Percentiles rank a stretch among this genome's conserved stretches.
phyloP scores from a whole-genome alignment of 2,888 invertebrate species.

The Micropterix aruncella region DNA sequence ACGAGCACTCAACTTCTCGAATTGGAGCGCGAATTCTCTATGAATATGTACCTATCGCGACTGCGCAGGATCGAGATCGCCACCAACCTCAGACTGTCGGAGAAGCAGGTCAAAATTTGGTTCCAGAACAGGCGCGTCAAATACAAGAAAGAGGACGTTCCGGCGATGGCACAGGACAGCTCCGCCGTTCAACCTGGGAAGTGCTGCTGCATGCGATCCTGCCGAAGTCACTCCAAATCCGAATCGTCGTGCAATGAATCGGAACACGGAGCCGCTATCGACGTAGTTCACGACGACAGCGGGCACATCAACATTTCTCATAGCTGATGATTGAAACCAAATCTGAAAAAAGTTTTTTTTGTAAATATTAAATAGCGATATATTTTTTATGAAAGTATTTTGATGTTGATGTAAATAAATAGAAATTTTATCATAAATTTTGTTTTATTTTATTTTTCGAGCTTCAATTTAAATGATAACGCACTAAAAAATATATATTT shows the following conservation, averaged over 20 bases:
- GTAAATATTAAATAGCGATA: too few species aligned
- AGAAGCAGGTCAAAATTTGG: constrained; percentile 94
- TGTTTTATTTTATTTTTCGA: too few species aligned
- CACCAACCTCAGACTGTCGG: constrained; percentile 71
- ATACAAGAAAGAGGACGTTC: constrained; percentile 77
- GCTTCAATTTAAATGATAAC: too few species aligned
- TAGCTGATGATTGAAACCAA: background rate
- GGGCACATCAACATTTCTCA: background rate
- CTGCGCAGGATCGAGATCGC: constrained; percentile 87
- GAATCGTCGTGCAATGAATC: constrained; percentile 23
- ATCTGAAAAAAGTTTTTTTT: too few species aligned
- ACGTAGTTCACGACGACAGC: constrained; percentile 27
- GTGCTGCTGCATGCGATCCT: constrained; percentile 25
- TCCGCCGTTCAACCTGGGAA: constrained; percentile 21
- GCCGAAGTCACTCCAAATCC: constrained; percentile 16
- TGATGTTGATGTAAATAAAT: too few species aligned
- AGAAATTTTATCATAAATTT: too few species aligned
- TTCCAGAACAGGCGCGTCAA: constrained; percentile 91
- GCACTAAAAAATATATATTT: too few species aligned
- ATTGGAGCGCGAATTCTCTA: constrained; percentile 75
- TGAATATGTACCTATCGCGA: constrained; percentile 84
- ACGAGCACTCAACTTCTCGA: constrained; percentile 81
- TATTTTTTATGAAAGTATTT: too few species aligned
- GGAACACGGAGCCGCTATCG: constrained; percentile 27
- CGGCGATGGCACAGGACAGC: constrained; percentile 21